Evolutionary conservation across 2,797 vertebrate genomes (phyloP), one percentile per base, ranked within the genome.

Genomic region (Lepus townsendii): DNA sequence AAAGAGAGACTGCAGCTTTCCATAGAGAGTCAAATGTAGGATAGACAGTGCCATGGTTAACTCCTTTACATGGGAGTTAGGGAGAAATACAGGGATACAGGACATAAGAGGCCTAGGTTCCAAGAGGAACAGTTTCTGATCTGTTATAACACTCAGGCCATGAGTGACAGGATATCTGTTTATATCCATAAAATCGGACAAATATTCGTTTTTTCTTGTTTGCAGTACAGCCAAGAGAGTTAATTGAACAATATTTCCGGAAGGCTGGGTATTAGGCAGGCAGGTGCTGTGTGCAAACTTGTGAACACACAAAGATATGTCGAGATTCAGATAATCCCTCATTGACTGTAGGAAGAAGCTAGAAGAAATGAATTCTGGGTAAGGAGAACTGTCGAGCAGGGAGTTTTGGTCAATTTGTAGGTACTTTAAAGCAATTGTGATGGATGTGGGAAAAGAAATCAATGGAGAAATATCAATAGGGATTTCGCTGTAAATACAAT

Each of bases 391-490:
- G 86, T 89, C 35, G 52, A 91, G 52, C 79, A 91, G 93, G 79
- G 83, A 86, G 73, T 93, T 90, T 95, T 20, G 83, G 86, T 96
- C 93, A 96, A 95, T 97, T 84, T 96, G 79, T 94, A 92, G 88
- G 75, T 82, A 84, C 47, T 94, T 96, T 87, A 92, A 95, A 93
- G 92, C 83, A 93, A 76, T 94, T 79, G 80, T 83, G 95, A 94
- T 96, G 54, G 77, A 93, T 93, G 76, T 95, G 79, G 87, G 76
- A 63, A 91, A 95, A 93, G 52, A 94, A 94, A 97, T 97, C 93
- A 84, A 96, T 97, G 91, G 47, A 63, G 42, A 92, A 92, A 88
- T 88, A 97, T 96, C 96, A 94, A 93, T 92, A 96, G 83, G 88
- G 86, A 93, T 94, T 95, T 94, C 60, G 54, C 83, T 76, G 47